Evolutionary conservation across 2,113 vertebrate genomes (phyloP), one percentile per base, ranked within the genome.

Genomic region (Boleophthalmus pectinirostris): DNA sequence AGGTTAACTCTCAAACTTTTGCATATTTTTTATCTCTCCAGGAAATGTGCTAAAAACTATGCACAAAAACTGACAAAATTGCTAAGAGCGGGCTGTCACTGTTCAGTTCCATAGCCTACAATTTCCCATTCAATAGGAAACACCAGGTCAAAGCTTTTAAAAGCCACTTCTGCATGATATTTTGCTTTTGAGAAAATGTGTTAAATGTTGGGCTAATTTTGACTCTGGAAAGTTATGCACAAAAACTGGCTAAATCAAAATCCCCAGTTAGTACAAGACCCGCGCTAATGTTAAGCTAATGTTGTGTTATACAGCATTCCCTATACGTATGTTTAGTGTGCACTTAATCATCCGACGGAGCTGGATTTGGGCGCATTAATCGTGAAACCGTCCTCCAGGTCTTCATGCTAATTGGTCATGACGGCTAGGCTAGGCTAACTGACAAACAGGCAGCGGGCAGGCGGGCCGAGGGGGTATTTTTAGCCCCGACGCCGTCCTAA

Each of bases 321-420:
- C 68, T 67, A 63, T 29, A 49, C 54, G 16, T 35, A 45, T 61
- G 56, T 21, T 25, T 65, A 11, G 38, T 20, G 54, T 70, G 63
- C 0, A 20, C 74, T 76, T 79, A 77, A 78, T 86, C 75, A 82
- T 67, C 33, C 74, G 57, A 80, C 73, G 74, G 61, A 72, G 68
- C 64, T 76, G 56, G 72, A 84, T 74, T 82, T 79, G 64, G 75
- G 66, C 57, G 81, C 46, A 60, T 80, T 79, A 85, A 85, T 87
- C 82, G 75, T 77, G 80, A 82, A 88, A 78, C 51, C 0, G 72
- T 53, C 64, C 64, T 10, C 68, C 82, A 80, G 23, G 64, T 29
- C 78, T 79, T 82, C 0, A 10, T 53, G 85, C 60, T 89, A 81
- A 89, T 81, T 83, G 82, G 82, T 86, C 71, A 75, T 70, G 82